phyloP scores from a whole-genome alignment of 2,888 invertebrate genomes.

The Chymomyza caudatula region DNA sequence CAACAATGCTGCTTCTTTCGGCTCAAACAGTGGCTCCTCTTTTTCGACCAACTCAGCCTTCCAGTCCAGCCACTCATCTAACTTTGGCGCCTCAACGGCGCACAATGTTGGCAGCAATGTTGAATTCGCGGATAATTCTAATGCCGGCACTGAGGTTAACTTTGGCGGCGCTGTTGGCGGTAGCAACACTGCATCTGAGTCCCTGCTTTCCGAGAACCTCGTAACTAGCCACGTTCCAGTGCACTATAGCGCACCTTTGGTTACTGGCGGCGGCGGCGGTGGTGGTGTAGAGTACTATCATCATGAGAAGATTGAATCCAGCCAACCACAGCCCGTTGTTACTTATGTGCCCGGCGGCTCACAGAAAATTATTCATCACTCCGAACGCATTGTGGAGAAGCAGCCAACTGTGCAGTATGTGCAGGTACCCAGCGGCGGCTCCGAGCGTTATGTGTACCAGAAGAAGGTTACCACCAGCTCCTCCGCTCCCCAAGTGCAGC shows the following conservation, averaged over 20 bases:
- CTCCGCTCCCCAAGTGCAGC: slow-evolving; percentile 51
- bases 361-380: slow-evolving; percentile 68
- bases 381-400: slow-evolving; percentile 60
- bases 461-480: slow-evolving; percentile 55
- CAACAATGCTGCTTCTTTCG: slow-evolving; percentile 44
- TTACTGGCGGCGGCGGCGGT: slow-evolving; percentile 29
- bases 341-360: slow-evolving; percentile 56
- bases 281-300: slow-evolving; percentile 57
- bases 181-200: slow-evolving; percentile 42
- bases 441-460: slow-evolving; percentile 67
- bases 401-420: slow-evolving; percentile 51
- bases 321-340: slow-evolving; percentile 48
- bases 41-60: slow-evolving; percentile 53
- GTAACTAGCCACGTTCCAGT: slow-evolving; percentile 1
- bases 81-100: slow-evolving; percentile 50
- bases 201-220: slow-evolving; percentile 24
- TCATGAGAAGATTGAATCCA: slow-evolving; percentile 46
- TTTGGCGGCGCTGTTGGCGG: slow-evolving; percentile 47
- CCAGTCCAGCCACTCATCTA: slow-evolving; percentile 53
- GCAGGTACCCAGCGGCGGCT: slow-evolving; percentile 49
- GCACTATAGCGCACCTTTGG: slow-evolving; percentile 32
- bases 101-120: slow-evolving; percentile 55
- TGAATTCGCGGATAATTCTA: slow-evolving; percentile 48
- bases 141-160: slow-evolving; percentile 53
- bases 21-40: slow-evolving; percentile 40